phyloP scores from a whole-genome alignment of 2,888 invertebrate species.

The Nomada fucata region DNA sequence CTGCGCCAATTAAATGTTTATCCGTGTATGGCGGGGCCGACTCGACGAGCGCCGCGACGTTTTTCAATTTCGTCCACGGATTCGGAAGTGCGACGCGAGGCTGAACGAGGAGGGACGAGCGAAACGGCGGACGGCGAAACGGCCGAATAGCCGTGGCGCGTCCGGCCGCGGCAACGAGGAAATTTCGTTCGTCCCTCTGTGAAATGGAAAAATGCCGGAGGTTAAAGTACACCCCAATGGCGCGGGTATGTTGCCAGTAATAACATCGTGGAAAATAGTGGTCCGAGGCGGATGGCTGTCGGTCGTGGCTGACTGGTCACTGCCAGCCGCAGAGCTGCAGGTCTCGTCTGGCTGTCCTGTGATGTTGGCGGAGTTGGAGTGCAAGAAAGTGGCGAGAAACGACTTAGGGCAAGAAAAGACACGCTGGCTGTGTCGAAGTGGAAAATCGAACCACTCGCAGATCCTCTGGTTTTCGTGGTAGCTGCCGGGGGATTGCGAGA shows the following conservation, averaged over 20 bases:
- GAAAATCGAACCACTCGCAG: constrained; percentile 13
- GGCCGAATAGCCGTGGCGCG: constrained; percentile 2
- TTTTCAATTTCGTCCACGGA: constrained; percentile 30
- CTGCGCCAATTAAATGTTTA: constrained; percentile 42
- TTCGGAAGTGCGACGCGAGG: constrained; percentile 9
- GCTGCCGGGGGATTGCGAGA: constrained; percentile 33
- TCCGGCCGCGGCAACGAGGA: constrained; percentile 7
- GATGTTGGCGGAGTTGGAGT: background rate
- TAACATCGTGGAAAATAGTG: constrained; percentile 61
- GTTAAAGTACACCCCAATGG: constrained; percentile 34
- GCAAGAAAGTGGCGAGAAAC: background rate
- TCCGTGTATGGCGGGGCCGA: background rate
- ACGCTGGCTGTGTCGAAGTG: background rate
- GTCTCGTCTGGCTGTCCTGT: background rate
- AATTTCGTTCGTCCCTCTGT: constrained; percentile 48
- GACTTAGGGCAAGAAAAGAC: background rate
- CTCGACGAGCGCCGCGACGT: constrained; percentile 3
- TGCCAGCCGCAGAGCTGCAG: background rate
- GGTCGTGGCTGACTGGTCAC: background rate
- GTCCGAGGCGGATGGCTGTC: constrained; percentile 4
- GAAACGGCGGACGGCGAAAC: background rate
- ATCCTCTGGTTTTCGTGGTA: constrained; percentile 7
- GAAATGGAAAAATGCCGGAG: constrained; percentile 50
- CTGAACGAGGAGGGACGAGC: background rate
- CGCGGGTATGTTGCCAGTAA: constrained; percentile 54